A percentile compares a stretch with the other conserved stretches of the same genome.
Evolutionary conservation across 2,888 invertebrate genomes (phyloP).

Genomic region (Molorchus minor): DNA sequence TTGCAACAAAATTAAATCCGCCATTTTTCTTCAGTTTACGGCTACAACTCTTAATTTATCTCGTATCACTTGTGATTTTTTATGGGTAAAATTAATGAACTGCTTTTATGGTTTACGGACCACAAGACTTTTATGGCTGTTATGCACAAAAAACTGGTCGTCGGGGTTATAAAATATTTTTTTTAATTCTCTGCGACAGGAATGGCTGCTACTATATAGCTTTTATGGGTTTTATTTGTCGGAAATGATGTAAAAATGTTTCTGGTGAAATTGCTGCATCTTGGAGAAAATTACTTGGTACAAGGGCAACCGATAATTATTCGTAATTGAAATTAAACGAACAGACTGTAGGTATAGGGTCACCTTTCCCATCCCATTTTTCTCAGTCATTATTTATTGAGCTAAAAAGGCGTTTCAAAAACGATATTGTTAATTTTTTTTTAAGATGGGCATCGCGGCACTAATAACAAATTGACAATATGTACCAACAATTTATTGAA

Average conservation of each 20-base stretch:
- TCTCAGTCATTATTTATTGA: too few relatives aligned
- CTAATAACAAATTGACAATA: too few relatives aligned
- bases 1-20: slow-evolving; percentile 1
- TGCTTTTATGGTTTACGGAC: slow-evolving; percentile 12
- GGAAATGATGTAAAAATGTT: neutral
- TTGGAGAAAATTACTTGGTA: neutral
- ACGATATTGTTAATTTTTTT: too few relatives aligned
- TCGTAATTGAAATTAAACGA: too few relatives aligned
- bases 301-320: too few relatives aligned
- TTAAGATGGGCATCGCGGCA: too few relatives aligned
- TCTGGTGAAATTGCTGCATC: neutral
- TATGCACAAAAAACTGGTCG: slow-evolving; percentile 3
- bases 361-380: too few relatives aligned
- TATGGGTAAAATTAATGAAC: slow-evolving; percentile 18
- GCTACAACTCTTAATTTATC: slow-evolving; percentile 9
- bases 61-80: slow-evolving; percentile 10
- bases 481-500: too few relatives aligned
- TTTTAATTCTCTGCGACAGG: slow-evolving; percentile 2
- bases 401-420: too few relatives aligned
- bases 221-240: neutral
- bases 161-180: slow-evolving; percentile 9
- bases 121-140: slow-evolving; percentile 5
- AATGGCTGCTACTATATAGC: slow-evolving; percentile 6
- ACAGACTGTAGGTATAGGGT: too few relatives aligned
- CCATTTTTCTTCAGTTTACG: slow-evolving; percentile 9